Evolutionary conservation across 2,888 invertebrate species (phyloP).

Genomic region (Saturnia pavonia): DNA sequence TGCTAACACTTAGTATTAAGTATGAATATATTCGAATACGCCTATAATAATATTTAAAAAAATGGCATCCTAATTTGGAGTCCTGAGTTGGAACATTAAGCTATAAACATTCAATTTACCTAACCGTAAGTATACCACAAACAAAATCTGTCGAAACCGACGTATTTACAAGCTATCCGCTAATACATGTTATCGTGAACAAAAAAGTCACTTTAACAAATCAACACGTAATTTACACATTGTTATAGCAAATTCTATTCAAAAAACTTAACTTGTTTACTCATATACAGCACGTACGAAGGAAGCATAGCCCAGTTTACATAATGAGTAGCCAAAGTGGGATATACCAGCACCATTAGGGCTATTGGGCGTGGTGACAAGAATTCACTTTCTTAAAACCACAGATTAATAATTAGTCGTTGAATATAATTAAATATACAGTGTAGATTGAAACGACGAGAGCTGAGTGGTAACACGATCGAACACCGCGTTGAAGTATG

Average conservation of each 20-base stretch:
- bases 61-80: neutral
- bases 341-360: constrained; percentile 53
- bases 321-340: constrained; percentile 70
- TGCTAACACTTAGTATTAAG: too few species aligned
- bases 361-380: constrained; percentile 35
- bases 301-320: constrained; percentile 63
- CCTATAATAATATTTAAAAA: too few species aligned
- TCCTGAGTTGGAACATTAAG: neutral
- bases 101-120: neutral
- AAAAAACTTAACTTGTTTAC: constrained; percentile 40
- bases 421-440: constrained; percentile 2
- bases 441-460: neutral
- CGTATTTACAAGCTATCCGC: constrained; percentile 4
- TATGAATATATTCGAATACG: too few species aligned
- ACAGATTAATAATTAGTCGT: neutral
- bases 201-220: constrained; percentile 16
- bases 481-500: neutral
- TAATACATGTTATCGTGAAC: neutral
- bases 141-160: constrained; percentile 12
- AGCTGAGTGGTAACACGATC: neutral
- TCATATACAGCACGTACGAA: constrained; percentile 45
- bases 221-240: constrained; percentile 43
- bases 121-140: neutral
- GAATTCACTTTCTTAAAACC: constrained; percentile 50
- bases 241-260: constrained; percentile 53